Evolutionary conservation across 2,888 invertebrate species (phyloP), one percentile per base, ranked within the genome.

Genomic region (Gonocerus acuteangulatus): DNA sequence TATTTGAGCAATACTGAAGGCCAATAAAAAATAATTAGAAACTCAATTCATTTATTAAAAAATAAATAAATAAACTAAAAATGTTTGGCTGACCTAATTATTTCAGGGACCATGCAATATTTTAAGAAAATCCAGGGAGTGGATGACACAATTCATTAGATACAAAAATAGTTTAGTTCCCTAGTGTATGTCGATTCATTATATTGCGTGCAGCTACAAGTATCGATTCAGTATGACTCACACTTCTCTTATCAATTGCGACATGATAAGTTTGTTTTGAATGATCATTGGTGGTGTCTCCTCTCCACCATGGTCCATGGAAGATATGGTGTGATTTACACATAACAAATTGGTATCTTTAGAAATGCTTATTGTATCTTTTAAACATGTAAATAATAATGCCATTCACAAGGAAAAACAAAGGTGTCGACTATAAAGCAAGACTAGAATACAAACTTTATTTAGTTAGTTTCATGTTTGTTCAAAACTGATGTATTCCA

Each of bases 381-480:
- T n/a, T 4, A n/a, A 15, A 15, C n/a, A 39, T 42, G 13, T 47
- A 19, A 36, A n/a, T n/a, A n/a, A 60, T 36, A 27, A 66, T 66
- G 66, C 58, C 62, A 44, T 66, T 68, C 48, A 67, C 66, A 42
- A 64, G 64, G 45, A 66, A 59, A 59, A 65, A 62, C 67, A 71
- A 71, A 71, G 72, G 72, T 67, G 69, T 73, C 67, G 77, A 80
- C 69, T 79, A 79, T 70, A 82, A 81, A 74, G 76, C 81, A 39
- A 78, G 78, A 69, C 73, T 82, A 48, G 81, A 82, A 70, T 79
- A 80, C 71, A 82, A 82, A 72, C 71, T 82, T 64, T 81, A 81
- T 69, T 72, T 82, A 76, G 81, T 81, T 74, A 71, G 74, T 71
- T 27, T 36, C 54, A 9, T n/a, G n/a, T n/a, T n/a, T n/a, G 22